Base-by-base conservation (phyloP, 2,797 vertebrate genomes). In the Erpetoichthys calabaricus region DNA sequence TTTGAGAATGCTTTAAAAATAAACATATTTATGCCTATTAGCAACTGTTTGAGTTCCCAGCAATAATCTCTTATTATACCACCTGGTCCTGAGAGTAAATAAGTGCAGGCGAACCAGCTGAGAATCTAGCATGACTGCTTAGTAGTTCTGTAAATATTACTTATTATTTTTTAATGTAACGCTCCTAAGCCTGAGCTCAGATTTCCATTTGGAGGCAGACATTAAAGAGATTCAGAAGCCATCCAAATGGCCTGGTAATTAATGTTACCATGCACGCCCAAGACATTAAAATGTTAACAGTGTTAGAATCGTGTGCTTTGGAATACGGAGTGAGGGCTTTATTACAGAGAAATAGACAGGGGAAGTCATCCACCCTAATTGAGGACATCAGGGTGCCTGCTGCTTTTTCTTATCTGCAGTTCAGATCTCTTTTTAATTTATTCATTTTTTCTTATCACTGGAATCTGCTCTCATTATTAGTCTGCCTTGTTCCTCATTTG, bases 221-320 rank as follows among this genome's bases (percentile, higher is more conserved):
- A 92, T 91, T 84, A 92, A 89, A 89, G 88, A 85, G 89, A 95
- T 92, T 90, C 89, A 84, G 87, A 84, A 89, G 87, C 87, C 89
- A 84, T 88, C 86, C 87, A 91, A 91, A 91, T 87, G 90, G 89
- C 90, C 88, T 86, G 88, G 91, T 94, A 97, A 98, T 98, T 97
- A 97, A 93, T 93, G 93, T 94, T 94, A 88, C 88, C 81, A 70
- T 59, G 86, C 92, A 93, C 91, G 88, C 85, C 89, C 89, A 91
- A 90, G 87, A 95, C 90, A 96, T 98, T 96, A 97, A 89, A 90
- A 97, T 97, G 94, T 97, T 97, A 97, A 97, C 92, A 92, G 90
- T 91, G 91, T 92, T 90, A 88, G 91, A 91, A 84, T 89, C 83
- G 81, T 93, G 91, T 92, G 94, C 92, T 91, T 89, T 85, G 84